Percentiles rank a stretch among this genome's conserved stretches.
These are phyloP conservation scores for Calliopum simillimum DNA, from an alignment of 2,888 invertebrate species.

Conservation along the genomic window DNA sequence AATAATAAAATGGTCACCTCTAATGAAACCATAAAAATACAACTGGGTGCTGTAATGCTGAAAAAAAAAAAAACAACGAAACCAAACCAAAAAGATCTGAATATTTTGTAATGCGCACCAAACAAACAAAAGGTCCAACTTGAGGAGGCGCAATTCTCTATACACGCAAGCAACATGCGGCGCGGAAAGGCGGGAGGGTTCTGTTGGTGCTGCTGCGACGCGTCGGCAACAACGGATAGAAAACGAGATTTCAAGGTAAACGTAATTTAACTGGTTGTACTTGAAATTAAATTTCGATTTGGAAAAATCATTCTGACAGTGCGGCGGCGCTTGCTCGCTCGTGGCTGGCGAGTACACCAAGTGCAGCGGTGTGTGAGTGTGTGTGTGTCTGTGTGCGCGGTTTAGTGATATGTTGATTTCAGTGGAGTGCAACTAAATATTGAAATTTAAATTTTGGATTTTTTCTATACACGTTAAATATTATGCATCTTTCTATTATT, in stretches of 20 bases:
- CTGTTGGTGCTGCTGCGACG: conserved; percentile 2
- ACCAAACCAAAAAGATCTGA: conserved; percentile 30
- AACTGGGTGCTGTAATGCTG: conserved; percentile 18
- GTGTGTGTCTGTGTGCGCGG: conserved; percentile 19
- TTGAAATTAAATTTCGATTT: conserved; percentile 54
- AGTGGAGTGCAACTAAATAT: conserved; percentile 29
- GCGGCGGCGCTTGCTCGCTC: conserved; percentile 26
- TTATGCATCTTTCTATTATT: conserved; percentile 15
- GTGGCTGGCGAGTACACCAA: conserved; percentile 13
- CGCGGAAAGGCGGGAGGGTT: not conserved
- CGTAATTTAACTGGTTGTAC: conserved; percentile 53
- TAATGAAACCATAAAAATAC: conserved; percentile 32
- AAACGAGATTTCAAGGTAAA: conserved; percentile 53
- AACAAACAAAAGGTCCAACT: conserved; percentile 13
- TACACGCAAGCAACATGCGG: not conserved
- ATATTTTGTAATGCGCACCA: conserved; percentile 18
- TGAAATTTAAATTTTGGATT: conserved; percentile 19
- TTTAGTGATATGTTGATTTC: not conserved
- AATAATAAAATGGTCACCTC: conserved; percentile 26
- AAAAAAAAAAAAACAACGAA: conserved; percentile 27
- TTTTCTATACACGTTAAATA: too few species aligned
- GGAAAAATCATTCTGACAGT: conserved; percentile 52
- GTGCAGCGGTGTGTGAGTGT: conserved; percentile 24
- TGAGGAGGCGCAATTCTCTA: conserved; percentile 10
- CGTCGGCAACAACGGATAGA: conserved; percentile 39